Base-by-base conservation (phyloP, 2,797 vertebrate genomes). In the Huso huso region DNA sequence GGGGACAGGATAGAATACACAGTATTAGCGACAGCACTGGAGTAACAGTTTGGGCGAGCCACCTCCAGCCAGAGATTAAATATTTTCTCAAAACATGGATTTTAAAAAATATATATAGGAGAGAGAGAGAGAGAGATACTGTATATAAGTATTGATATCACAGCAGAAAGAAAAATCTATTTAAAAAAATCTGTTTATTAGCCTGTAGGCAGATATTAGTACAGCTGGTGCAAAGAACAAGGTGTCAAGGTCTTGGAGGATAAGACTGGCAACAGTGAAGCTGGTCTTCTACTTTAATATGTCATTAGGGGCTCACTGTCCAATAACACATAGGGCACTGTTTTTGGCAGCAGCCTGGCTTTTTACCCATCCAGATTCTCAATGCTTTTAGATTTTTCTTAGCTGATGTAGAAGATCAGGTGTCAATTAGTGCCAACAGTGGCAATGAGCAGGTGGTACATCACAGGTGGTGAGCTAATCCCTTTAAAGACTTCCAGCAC, bases 401-500 rank as follows among this genome's bases (percentile, higher is more conserved):
- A 87, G 88, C 87, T 84, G 84, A 87, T 84, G 83, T 79, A 77
- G 77, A 81, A 75, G 77, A 73, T 84, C 81, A 37, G 37, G 37
- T 37, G 37, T 37, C 81, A 82, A 84, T 85, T 81, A 80, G 81
- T 89, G 90, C 88, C 89, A 91, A 89, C 89, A 88, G 88, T 82
- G 81, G 82, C 73, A 79, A 81, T 37, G 87, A 90, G 88, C 90
- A 91, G 90, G 90, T 91, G 90, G 88, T 83, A 88, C 86, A 79
- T 88, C 76, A 84, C 88, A 90, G 90, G 90, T 86, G 89, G 88
- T 82, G 79, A 82, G 85, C 87, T 91, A 91, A 90, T 91, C 88
- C 88, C 86, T 86, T 86, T 91, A 85, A 91, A 91, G 88, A 90
- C 84, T 37, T 85, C 85, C 87, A 87, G 88, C 90, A 90, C 89